phyloP scores from a whole-genome alignment of 2,888 invertebrate species.

The Pristionchus entomophagus region DNA sequence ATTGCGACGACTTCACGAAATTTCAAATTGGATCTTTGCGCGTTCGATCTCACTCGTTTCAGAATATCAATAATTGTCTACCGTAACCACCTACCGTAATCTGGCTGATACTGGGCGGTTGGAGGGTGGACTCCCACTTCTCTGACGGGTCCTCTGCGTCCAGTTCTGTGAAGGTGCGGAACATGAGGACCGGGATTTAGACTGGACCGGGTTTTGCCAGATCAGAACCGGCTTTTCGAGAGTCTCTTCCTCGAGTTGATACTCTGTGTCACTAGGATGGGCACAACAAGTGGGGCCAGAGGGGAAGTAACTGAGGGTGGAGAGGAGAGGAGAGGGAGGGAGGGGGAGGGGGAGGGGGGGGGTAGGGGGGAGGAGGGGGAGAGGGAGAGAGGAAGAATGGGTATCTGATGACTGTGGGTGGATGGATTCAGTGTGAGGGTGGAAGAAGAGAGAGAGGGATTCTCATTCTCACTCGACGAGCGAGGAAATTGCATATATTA shows the following conservation, averaged over 20 bases:
- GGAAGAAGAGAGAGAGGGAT: not conserved
- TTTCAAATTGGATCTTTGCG: not conserved
- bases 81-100: not conserved
- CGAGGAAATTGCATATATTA: not conserved
- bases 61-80: not conserved
- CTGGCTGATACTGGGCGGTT: constrained; percentile 55
- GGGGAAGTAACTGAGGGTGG: not conserved
- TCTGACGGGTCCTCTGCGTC: constrained; percentile 62
- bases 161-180: constrained; percentile 53
- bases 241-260: not conserved
- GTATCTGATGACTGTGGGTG: constrained; percentile 3
- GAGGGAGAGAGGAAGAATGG: not conserved
- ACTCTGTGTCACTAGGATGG: not conserved
- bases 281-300: not conserved
- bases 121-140: constrained; percentile 61
- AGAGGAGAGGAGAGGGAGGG: not conserved
- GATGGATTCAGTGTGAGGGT: constrained; percentile 29
- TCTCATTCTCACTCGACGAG: not conserved
- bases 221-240: not conserved
- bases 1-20: too few species aligned
- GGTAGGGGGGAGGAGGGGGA: not conserved
- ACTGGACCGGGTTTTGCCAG: not conserved
- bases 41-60: too few species aligned
- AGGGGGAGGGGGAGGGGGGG: not conserved
- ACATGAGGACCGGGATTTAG: constrained; percentile 24